These are phyloP conservation scores for Lipotes vexillifer DNA, from an alignment of 2,113 vertebrate species.

Conservation along the genomic window DNA sequence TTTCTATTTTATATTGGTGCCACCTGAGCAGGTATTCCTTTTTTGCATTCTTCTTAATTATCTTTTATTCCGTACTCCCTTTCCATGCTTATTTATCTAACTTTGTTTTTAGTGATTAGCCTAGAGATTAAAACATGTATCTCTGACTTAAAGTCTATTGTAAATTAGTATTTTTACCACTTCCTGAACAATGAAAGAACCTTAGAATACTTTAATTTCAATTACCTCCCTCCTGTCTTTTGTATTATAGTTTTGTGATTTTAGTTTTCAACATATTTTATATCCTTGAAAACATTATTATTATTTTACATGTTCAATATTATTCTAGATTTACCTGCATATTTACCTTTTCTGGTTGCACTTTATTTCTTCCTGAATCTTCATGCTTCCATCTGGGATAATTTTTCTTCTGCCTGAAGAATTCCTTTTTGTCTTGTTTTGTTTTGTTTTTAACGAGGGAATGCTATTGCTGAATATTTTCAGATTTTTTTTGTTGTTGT, in stretches of 20 bases:
- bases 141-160: neutral
- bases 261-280: neutral
- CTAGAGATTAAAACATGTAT: neutral
- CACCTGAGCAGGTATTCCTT: neutral
- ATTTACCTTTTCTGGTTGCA: neutral
- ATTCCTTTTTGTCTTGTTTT: neutral
- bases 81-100: neutral
- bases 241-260: neutral
- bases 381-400: neutral
- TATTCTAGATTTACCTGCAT: neutral
- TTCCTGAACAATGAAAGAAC: neutral
- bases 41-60: neutral
- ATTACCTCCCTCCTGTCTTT: neutral
- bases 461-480: neutral
- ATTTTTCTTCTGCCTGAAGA: neutral
- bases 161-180: slow-evolving; percentile 9
- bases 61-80: neutral
- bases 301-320: neutral
- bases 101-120: neutral
- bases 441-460: neutral
- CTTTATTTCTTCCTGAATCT: neutral
- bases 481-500: neutral
- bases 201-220: neutral
- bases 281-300: neutral
- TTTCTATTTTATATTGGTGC: neutral